A percentile compares a stretch with the other conserved stretches of the same genome.
Conservation (phyloP, 1,140 invertebrate species). For the Neotoxoptera formosana region DNA sequence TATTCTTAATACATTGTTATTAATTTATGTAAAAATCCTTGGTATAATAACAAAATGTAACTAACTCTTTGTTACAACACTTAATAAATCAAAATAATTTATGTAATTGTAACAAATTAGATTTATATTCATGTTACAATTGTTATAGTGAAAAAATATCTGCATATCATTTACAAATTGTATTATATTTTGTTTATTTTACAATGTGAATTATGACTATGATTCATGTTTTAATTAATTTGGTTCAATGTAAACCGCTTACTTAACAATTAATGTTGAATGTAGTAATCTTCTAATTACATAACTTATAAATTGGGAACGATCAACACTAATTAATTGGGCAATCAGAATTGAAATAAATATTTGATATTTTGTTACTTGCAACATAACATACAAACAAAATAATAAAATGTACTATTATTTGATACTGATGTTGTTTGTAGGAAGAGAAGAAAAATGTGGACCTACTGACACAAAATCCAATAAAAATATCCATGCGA, state of each 20-base stretch:
- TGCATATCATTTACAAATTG: neutral
- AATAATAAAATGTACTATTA: neutral
- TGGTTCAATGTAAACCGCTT: neutral
- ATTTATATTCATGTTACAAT: neutral
- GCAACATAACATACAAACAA: neutral
- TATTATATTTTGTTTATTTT: neutral
- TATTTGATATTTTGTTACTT: neutral
- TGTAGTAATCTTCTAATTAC: neutral
- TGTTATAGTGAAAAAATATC: neutral
- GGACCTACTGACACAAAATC: neutral
- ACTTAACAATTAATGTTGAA: neutral
- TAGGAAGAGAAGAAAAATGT: constrained; percentile 37
- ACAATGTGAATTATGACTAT: neutral
- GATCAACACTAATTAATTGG: neutral
- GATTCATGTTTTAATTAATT: neutral
- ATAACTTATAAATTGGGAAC: neutral
- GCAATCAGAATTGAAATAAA: neutral
- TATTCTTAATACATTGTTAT: neutral
- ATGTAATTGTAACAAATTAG: neutral
- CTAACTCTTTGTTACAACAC: neutral
- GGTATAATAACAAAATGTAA: neutral
- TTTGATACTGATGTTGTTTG: neutral
- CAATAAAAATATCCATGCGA: constrained; percentile 25
- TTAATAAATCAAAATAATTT: neutral
- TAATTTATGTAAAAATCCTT: neutral